Evolutionary conservation across 2,113 vertebrate species (phyloP).

Genomic region (Erythrolamprus reginae): DNA sequence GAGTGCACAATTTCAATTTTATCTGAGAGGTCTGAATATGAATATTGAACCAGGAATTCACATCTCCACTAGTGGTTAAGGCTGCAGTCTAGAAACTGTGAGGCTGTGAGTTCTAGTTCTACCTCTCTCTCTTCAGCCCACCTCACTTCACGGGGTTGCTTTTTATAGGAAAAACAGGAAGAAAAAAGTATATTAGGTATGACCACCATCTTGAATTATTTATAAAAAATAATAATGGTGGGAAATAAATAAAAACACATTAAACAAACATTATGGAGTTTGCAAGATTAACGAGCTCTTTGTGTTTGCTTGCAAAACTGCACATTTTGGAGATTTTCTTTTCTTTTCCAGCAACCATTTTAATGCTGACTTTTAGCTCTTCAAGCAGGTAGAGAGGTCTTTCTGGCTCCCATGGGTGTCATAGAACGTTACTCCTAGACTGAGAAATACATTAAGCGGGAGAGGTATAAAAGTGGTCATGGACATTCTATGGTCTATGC

Average conservation of each 20-base stretch:
- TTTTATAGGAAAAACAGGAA: neutral
- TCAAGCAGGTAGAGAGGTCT: constrained; percentile 19
- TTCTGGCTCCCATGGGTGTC: constrained; percentile 17
- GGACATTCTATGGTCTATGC: constrained; percentile 3
- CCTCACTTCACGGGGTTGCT: neutral
- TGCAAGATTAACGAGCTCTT: constrained; percentile 3
- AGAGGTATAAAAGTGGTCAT: constrained; percentile 21
- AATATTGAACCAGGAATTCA: neutral
- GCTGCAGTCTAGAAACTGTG: neutral
- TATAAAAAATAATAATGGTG: neutral
- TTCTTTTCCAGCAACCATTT: constrained; percentile 19
- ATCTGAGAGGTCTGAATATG: neutral
- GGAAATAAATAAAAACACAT: neutral
- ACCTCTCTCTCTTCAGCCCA: neutral
- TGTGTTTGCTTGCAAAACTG: neutral
- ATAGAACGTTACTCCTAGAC: constrained; percentile 17
- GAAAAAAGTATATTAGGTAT: neutral
- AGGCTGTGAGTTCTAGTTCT: neutral
- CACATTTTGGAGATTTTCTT: constrained; percentile 13
- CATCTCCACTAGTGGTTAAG: neutral
- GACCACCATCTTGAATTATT: neutral
- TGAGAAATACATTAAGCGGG: constrained; percentile 33
- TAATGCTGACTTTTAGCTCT: constrained; percentile 20
- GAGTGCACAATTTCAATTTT: neutral
- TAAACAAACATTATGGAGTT: neutral